Base-by-base conservation (phyloP, 2,888 invertebrate species). In the Rhagium mordax region DNA sequence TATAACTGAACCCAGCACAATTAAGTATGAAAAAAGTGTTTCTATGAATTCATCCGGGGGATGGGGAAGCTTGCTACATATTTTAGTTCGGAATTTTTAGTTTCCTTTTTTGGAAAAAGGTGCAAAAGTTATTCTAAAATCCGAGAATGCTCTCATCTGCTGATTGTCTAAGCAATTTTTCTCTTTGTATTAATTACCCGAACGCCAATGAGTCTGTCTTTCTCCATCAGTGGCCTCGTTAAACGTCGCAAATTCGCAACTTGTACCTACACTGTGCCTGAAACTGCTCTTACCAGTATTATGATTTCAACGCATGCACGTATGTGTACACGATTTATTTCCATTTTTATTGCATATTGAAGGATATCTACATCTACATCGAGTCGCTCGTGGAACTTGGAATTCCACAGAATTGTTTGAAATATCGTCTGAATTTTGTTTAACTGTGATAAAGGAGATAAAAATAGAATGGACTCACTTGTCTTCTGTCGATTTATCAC, bases 301-400 rank as follows among this genome's bases (percentile, higher is more conserved):
- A 47, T 21, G 61, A 20, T 61, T 61, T 48, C 47, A 61, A 61
- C 21, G 61, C 47, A 61, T 21, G 24, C 61, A 47, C 18, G 21
- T 61, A 47, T 41, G 33, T 33, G n/a, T 21, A n/a, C n/a, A 20
- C 61, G 21, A 61, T 60, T 60, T 47, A 21, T 41, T 61, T 48
- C 48, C 61, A 61, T 47, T 61, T 41, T 61, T 61, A 61, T 61
- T 48, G 61, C 47, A 48, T 61, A 61, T 61, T 61, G 61, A 61
- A 61, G 61, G 61, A 61, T 61, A 61, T 61, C 41, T 60, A 60
- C 60, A 60, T 60, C 33, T 61, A 41, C 48, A 47, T 61, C 47
- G n/a, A 61, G 61, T 13, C 47, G 47, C 8, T 21, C 21, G 48
- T 20, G 41, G 47, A 61, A 61, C 47, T 6, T 41, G 61, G 61